Percentiles rank a stretch among this genome's conserved stretches.
Evolutionary conservation across 2,797 vertebrate species (phyloP).

Genomic region (Argentina silus): DNA sequence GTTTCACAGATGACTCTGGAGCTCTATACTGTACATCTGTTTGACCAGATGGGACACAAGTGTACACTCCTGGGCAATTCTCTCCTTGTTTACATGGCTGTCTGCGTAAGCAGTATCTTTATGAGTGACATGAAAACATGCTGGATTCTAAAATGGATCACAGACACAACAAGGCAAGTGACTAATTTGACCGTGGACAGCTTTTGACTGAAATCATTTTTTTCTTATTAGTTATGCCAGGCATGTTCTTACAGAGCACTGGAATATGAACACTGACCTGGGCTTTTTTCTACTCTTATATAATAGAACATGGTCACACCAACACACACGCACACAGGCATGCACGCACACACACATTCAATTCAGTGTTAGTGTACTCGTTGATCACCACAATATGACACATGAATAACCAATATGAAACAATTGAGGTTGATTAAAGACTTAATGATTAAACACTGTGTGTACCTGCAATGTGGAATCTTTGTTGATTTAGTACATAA

Average conservation of each 20-base stretch:
- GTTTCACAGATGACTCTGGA: not conserved
- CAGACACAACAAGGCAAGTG: constrained; percentile 25
- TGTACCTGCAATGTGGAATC: too few species aligned
- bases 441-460: too few species aligned
- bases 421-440: too few species aligned
- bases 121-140: constrained; percentile 12
- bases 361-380: too few species aligned
- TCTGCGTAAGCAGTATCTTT: constrained; percentile 37
- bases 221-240: constrained; percentile 50
- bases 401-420: too few species aligned
- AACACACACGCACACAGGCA: not conserved
- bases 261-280: constrained; percentile 60
- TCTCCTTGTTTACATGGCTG: constrained; percentile 19
- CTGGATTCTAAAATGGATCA: constrained; percentile 28
- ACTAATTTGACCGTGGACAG: constrained; percentile 22
- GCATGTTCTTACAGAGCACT: constrained; percentile 49
- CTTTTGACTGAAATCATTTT: constrained; percentile 39
- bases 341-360: too few species aligned
- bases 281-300: constrained; percentile 40
- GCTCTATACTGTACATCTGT: not conserved
- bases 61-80: constrained; percentile 23
- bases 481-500: too few species aligned
- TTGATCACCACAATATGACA: too few species aligned
- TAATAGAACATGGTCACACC: constrained; percentile 54
- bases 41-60: constrained; percentile 16